Base-by-base conservation (phyloP, 2,113 vertebrate species). In the Pseudopodoces humilis region DNA sequence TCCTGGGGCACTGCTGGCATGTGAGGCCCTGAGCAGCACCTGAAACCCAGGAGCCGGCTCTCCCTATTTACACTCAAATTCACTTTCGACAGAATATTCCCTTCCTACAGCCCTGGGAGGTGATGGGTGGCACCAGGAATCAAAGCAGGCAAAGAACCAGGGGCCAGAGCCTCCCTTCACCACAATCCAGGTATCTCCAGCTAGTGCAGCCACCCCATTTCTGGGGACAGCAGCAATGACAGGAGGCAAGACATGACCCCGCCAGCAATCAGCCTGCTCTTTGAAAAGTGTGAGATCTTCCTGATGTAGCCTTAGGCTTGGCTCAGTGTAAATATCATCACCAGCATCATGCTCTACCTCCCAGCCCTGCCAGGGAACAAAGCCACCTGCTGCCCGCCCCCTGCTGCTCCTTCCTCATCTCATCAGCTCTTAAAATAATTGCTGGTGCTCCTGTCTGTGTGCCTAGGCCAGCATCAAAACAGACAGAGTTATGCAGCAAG, bases 301-400 rank as follows among this genome's bases (percentile, higher is more conserved):
- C 25, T 4, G 0, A 24, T 0, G 0, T 2, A 76, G 49, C 41
- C 24, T 72, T 77, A 0, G 0, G 9, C 64, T 79, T 68, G 39
- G 31, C 69, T 90, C 14, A 6, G 52, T 25, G 53, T 30, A 50
- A 75, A 56, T 16, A 43, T 4, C 62, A 37, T 23, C 12, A 9
- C 13, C 22, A 44, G 14, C 23, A 22, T 4, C 19, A 15, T 0
- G 1, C 9, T 46, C 43, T 56, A 25, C 13, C 11, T 50, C 50
- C 63, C 0, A 0, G 25, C n/a, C 39, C 39, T 71, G 55, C 18
- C 25, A 39, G 24, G 22, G 41, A 60, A 21, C 8, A 87, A 82
- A 91, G 41, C 33, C 44, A 44, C 62, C 41, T 9, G 6, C 55
- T 25, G 11, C 43, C 14, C 31, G 56, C 9, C 30, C 44, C 17